A percentile compares a stretch with the other conserved stretches of the same genome.
Evolutionary conservation across 2,797 vertebrate genomes (phyloP).

Genomic region (Benthosema pterotum): DNA sequence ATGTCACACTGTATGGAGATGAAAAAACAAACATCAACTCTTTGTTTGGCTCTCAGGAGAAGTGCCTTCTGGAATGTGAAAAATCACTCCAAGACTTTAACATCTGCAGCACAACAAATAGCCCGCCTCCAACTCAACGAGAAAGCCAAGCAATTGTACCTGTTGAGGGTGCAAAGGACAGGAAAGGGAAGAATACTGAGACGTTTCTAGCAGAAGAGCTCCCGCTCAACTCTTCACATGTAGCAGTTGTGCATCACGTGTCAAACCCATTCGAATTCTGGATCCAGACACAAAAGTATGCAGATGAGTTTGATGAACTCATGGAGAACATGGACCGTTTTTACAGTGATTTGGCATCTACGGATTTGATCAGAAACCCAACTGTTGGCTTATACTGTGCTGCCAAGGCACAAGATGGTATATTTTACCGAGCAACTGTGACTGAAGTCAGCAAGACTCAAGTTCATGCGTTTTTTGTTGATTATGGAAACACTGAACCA

Average conservation of each 20-base stretch:
- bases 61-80: conserved; percentile 53
- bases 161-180: conserved; percentile 23
- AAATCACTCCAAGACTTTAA: conserved; percentile 54
- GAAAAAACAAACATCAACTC: conserved; percentile 85
- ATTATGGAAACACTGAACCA: conserved; percentile 83
- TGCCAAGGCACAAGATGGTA: conserved; percentile 81
- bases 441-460: conserved; percentile 67
- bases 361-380: conserved; percentile 69
- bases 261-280: conserved; percentile 88
- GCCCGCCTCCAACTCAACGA: conserved; percentile 21
- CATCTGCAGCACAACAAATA: conserved; percentile 25
- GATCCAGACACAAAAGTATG: conserved; percentile 82
- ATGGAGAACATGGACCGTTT: conserved; percentile 78
- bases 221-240: conserved; percentile 64
- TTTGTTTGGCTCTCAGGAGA: conserved; percentile 78
- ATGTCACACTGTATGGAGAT: conserved; percentile 86
- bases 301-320: conserved; percentile 77
- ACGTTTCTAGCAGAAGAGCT: conserved; percentile 60
- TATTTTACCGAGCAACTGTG: conserved; percentile 85
- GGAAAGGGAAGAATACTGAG: conserved; percentile 14
- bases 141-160: conserved; percentile 17
- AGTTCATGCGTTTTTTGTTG: conserved; percentile 82
- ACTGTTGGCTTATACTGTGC: conserved; percentile 85
- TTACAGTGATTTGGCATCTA: conserved; percentile 73
- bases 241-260: conserved; percentile 80